Base-by-base conservation (phyloP, 2,113 vertebrate species). In the Oreotrochilus melanogaster region DNA sequence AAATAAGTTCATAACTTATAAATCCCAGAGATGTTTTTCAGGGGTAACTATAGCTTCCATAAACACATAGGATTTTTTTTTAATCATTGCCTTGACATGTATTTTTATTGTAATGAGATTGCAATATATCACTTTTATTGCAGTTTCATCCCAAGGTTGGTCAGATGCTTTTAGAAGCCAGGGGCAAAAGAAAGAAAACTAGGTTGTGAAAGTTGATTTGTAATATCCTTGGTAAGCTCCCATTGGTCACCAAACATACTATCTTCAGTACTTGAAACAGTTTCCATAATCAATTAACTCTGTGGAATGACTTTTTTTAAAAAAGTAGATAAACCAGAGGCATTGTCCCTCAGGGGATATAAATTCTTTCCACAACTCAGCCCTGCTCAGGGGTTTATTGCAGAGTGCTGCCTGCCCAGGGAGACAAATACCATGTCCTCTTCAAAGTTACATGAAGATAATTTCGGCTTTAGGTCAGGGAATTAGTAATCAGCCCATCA, bases 201-300 rank as follows among this genome's bases (percentile, higher is more conserved):
- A 76, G 75, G 85, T 64, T 18, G 10, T 54, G 61, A 89, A 94
- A 91, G 94, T 45, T 78, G 73, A 70, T 75, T 88, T 86, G 62
- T 62, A 92, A 79, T 96, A 57, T 83, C 96, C 24, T 15, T 67
- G 45, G 25, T 69, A 84, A 53, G 39, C 8, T 93, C 50, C 25
- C 1, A 0, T 45, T 85, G 54, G 78, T 91, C 86, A 89, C 58
- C 58, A 88, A 92, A 85, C 17, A 11, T 54, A 65, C 1, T 57
- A 81, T 58, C 62, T 80, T 78, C 89, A 89, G 84, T 86, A 95
- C 66, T 95, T 97, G 14, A 82, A 97, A 95, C 72, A 83, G 89
- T 91, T 95, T 95, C 69, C 86, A 95, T 96, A 96, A 97, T 97
- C 94, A 94, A 96, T 97, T 97, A 94, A 96, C 97, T 96, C 91